phyloP scores from a whole-genome alignment of 2,888 invertebrate genomes.

The Microctonus hyperodae region DNA sequence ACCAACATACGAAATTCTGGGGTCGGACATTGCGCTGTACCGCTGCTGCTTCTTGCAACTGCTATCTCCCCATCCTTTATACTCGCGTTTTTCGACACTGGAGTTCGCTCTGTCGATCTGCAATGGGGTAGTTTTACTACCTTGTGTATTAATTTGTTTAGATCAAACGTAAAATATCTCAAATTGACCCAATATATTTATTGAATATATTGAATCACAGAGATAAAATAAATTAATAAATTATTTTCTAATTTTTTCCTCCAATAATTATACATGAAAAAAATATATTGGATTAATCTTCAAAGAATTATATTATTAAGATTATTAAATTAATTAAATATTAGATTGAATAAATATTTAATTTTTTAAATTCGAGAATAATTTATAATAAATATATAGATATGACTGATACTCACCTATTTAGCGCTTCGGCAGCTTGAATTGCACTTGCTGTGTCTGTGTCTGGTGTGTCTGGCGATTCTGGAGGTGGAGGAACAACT shows the following conservation, averaged over 20 bases:
- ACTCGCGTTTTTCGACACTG: conserved; percentile 54
- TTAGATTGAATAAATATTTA: too few species aligned
- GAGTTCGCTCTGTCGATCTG: conserved; percentile 57
- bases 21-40: conserved; percentile 56
- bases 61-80: conserved; percentile 54
- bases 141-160: conserved; percentile 4
- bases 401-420: conserved; percentile 61
- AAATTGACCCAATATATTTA: neutral
- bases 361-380: too few species aligned
- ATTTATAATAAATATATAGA: neutral
- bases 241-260: too few species aligned
- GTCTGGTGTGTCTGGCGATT: conserved; percentile 68
- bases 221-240: neutral
- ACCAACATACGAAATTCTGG: conserved; percentile 77
- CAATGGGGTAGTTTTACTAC: conserved; percentile 25
- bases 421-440: conserved; percentile 75
- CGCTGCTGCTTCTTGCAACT: conserved; percentile 51
- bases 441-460: conserved; percentile 70
- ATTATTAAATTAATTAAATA: too few species aligned
- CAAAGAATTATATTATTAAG: too few species aligned
- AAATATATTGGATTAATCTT: too few species aligned
- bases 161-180: neutral
- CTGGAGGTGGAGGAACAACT: conserved; percentile 60
- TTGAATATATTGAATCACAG: neutral
- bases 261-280: too few species aligned